phyloP scores from a whole-genome alignment of 2,113 vertebrate species.

The Cinclus cinclus region DNA sequence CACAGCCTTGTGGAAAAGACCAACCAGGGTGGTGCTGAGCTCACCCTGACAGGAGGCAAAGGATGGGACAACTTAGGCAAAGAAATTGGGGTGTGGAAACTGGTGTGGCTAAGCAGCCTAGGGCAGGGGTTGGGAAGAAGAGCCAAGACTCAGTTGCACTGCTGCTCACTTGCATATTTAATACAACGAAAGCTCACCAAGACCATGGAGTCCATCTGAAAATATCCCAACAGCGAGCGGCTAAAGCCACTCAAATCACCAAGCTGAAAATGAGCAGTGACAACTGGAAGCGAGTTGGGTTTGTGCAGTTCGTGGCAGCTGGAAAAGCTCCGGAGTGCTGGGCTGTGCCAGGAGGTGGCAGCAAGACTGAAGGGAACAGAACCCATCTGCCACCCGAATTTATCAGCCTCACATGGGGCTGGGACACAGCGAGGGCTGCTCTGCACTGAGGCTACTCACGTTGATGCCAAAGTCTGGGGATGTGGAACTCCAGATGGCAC shows the following conservation, averaged over 20 bases:
- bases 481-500: slow-evolving; percentile 94
- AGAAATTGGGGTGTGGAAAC: not conserved
- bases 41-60: not conserved
- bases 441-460: slow-evolving; percentile 73
- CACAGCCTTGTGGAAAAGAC: not conserved
- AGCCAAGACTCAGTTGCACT: not conserved
- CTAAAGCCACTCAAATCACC: not conserved
- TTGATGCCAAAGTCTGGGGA: slow-evolving; percentile 96
- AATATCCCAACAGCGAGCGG: rapidly evolving
- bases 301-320: not conserved
- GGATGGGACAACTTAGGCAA: not conserved
- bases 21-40: not conserved
- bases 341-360: not conserved
- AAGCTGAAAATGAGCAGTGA: not conserved
- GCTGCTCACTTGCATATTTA: not conserved
- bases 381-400: too few species aligned
- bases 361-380: not conserved
- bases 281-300: rapidly evolving
- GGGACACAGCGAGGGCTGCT: rapidly evolving
- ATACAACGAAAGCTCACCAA: not conserved
- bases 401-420: rapidly evolving
- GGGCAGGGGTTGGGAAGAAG: not conserved
- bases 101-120: rapidly evolving
- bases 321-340: rapidly evolving
- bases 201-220: not conserved